phyloP scores from a whole-genome alignment of 92 coral and sea anemone genomes.

The Zoanthus sansibaricus region DNA sequence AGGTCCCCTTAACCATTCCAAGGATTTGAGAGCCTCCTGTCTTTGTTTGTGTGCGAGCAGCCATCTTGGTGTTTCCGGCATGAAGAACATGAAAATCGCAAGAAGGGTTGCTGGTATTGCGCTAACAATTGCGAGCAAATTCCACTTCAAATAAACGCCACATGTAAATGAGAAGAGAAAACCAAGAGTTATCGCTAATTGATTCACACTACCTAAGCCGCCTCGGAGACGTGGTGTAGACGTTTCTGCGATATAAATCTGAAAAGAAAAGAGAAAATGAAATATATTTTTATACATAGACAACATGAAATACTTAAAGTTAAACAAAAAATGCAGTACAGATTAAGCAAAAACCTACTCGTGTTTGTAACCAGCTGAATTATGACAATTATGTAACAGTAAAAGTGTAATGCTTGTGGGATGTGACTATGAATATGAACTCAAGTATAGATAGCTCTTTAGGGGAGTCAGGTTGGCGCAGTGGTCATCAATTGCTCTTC shows the following conservation, averaged over 20 bases:
- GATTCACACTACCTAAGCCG: conserved; percentile 82
- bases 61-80: conserved; percentile 99
- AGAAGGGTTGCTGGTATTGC: conserved; percentile 79
- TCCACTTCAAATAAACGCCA: conserved; percentile 75
- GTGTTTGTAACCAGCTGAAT: too few relatives aligned
- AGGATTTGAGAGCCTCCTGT: conserved; percentile 72
- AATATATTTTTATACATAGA: too few relatives aligned
- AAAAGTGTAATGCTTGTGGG: too few relatives aligned
- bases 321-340: too few relatives aligned
- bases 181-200: conserved; percentile 84
- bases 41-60: conserved; percentile 72
- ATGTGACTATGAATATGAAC: too few relatives aligned
- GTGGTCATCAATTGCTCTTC: too few relatives aligned
- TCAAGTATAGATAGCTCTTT: too few relatives aligned
- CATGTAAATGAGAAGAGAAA: conserved; percentile 58
- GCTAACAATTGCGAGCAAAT: conserved; percentile 88
- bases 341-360: too few relatives aligned
- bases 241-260: conserved; percentile 96
- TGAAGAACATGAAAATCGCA: conserved; percentile 68
- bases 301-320: too few relatives aligned
- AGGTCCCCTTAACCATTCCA: conserved; percentile 80
- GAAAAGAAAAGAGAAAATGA: too few relatives aligned
- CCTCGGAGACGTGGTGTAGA: conserved; percentile 85
- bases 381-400: too few relatives aligned
- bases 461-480: too few relatives aligned